phyloP scores from a whole-genome alignment of 2,113 vertebrate genomes.

The Henicopernis longicauda region DNA sequence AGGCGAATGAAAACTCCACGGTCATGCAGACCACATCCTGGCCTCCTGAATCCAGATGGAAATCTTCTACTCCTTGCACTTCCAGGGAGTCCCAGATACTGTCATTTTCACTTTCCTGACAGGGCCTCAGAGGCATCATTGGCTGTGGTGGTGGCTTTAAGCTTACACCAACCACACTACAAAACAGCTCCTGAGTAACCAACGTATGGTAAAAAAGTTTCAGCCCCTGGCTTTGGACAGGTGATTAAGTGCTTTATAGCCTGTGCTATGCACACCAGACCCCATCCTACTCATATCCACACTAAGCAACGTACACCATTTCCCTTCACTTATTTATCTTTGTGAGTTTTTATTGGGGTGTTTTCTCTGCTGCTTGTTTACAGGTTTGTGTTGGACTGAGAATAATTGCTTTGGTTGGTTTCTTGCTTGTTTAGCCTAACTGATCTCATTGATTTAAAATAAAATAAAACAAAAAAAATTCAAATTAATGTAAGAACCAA shows the following conservation, averaged over 20 bases:
- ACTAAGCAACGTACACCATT: background rate
- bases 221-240: background rate
- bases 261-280: background rate
- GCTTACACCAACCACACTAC: background rate
- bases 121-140: background rate
- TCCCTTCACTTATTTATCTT: background rate
- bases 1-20: background rate
- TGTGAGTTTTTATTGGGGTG: background rate
- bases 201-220: background rate
- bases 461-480: background rate
- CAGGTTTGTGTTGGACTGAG: background rate
- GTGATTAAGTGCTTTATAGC: background rate
- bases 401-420: background rate
- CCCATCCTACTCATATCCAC: background rate
- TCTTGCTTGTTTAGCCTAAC: background rate
- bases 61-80: background rate
- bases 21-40: background rate
- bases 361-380: constrained; percentile 13
- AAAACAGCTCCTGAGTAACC: background rate
- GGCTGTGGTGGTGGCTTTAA: background rate
- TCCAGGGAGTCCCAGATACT: background rate
- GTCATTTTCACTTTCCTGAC: background rate
- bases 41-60: background rate
- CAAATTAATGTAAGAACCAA: background rate
- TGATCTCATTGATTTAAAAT: background rate